Conservation (phyloP, 1,140 invertebrate genomes). For the Ceratoteleas bidentatus region DNA sequence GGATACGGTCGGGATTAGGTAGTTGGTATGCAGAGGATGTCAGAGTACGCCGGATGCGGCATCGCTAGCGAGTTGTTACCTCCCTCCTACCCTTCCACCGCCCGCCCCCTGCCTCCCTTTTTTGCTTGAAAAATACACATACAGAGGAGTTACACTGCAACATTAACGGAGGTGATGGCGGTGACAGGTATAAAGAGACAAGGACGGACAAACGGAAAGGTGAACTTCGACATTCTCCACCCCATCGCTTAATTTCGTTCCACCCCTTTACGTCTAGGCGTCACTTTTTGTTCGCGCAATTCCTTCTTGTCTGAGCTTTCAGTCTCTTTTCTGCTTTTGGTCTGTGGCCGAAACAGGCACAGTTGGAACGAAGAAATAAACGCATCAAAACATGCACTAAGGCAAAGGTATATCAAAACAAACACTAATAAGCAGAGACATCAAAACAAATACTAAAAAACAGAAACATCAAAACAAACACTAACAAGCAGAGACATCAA, state of each 20-base stretch:
- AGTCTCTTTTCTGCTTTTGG: too few species aligned
- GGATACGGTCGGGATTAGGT: constrained; percentile 74
- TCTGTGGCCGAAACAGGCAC: too few species aligned
- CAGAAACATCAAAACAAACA: too few species aligned
- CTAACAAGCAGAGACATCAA: too few species aligned
- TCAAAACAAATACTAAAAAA: too few species aligned
- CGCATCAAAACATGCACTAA: too few species aligned
- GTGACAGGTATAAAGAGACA: constrained; percentile 56
- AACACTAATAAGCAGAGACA: too few species aligned
- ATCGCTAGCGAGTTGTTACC: constrained; percentile 78
- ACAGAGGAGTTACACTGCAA: constrained; percentile 39
- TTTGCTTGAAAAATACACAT: constrained; percentile 33
- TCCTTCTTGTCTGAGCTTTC: too few species aligned
- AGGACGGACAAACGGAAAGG: constrained; percentile 40
- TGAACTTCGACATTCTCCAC: constrained; percentile 59
- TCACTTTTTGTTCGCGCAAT: constrained; percentile 21
- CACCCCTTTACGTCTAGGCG: constrained; percentile 66
- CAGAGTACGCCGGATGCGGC: constrained; percentile 75
- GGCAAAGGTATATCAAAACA: too few species aligned
- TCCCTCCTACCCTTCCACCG: constrained; percentile 51
- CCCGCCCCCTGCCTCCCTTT: not conserved
- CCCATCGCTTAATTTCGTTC: constrained; percentile 45
- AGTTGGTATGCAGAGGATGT: constrained; percentile 76
- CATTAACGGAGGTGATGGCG: constrained; percentile 46
- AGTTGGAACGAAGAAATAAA: too few species aligned